Conservation (phyloP, 2,888 invertebrate genomes). For the Drosophila neutralis region DNA sequence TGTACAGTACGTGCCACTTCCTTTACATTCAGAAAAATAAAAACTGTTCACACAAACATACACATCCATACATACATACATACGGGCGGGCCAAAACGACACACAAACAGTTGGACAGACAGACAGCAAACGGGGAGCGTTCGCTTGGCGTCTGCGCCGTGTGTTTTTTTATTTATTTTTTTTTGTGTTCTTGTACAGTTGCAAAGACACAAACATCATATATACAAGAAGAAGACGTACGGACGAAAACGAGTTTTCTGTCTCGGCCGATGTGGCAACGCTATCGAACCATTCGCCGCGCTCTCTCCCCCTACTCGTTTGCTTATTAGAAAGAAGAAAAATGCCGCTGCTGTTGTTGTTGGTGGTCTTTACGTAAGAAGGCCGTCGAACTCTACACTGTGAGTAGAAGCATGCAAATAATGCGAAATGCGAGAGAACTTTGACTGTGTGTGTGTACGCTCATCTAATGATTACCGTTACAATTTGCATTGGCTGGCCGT, state of each 20-base stretch:
- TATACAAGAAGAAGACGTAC: slow-evolving; percentile 19
- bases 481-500: slow-evolving; percentile 71
- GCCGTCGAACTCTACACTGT: slow-evolving; percentile 75
- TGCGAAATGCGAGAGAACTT: slow-evolving; percentile 36
- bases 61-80: slow-evolving; percentile 27
- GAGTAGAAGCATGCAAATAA: slow-evolving; percentile 63
- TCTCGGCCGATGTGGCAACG: slow-evolving; percentile 65
- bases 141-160: slow-evolving; percentile 73
- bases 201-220: slow-evolving; percentile 64
- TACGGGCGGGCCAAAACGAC: slow-evolving; percentile 47
- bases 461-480: slow-evolving; percentile 78
- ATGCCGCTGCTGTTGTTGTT: slow-evolving; percentile 65
- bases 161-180: slow-evolving; percentile 42
- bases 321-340: slow-evolving; percentile 74
- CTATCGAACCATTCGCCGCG: slow-evolving; percentile 28
- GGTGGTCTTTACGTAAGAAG: slow-evolving; percentile 76
- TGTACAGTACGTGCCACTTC: slow-evolving; percentile 80
- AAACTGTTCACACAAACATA: slow-evolving; percentile 62
- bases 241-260: slow-evolving; percentile 61
- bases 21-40: slow-evolving; percentile 80
- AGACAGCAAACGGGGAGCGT: slow-evolving; percentile 45
- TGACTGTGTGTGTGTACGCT: slow-evolving; percentile 33
- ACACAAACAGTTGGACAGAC: slow-evolving; percentile 42
- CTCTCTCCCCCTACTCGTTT: slow-evolving; percentile 27
- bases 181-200: slow-evolving; percentile 72